These are phyloP conservation scores for Scomber scombrus DNA, from an alignment of 2,113 vertebrate genomes.

Conservation along the genomic window DNA sequence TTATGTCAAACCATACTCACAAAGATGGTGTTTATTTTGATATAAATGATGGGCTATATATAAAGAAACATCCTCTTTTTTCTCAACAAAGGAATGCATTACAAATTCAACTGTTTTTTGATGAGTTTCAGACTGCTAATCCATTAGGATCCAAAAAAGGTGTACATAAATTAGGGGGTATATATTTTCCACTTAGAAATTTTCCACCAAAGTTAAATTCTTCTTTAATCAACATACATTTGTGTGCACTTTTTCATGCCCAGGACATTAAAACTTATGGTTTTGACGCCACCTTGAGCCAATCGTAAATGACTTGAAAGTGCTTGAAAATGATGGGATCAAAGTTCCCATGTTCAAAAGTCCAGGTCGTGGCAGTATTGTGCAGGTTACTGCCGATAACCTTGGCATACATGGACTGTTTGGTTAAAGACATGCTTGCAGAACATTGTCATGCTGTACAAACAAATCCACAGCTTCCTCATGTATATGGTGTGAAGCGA, in stretches of 20 bases:
- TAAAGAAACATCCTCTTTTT: conserved; percentile 18
- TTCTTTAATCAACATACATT: conserved; percentile 24
- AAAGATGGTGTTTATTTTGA: conserved; percentile 36
- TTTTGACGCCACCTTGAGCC: conserved; percentile 36
- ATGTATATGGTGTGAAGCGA: no score
- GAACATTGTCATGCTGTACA: conserved; percentile 27
- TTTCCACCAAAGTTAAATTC: conserved; percentile 33
- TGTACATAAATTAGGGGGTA: conserved; percentile 25
- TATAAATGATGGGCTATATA: conserved; percentile 11
- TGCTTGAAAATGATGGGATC: conserved; percentile 23
- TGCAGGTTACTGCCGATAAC: conserved; percentile 29
- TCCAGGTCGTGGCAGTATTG: background rate
- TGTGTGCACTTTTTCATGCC: conserved; percentile 32
- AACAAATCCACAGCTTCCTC: conserved; percentile 12
- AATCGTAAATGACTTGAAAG: conserved; percentile 18
- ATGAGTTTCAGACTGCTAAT: conserved; percentile 35
- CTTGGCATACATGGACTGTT: conserved; percentile 22
- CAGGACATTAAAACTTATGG: conserved; percentile 50
- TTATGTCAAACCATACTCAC: conserved; percentile 14
- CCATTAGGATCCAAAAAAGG: conserved; percentile 29
- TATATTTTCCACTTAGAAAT: conserved; percentile 42
- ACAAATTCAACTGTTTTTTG: conserved; percentile 28
- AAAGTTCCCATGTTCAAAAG: conserved; percentile 1
- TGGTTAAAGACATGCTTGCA: conserved; percentile 20
- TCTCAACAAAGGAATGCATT: background rate